Base-by-base conservation (phyloP, 2,888 invertebrate genomes). In the Branchipolynoe longqiensis region DNA sequence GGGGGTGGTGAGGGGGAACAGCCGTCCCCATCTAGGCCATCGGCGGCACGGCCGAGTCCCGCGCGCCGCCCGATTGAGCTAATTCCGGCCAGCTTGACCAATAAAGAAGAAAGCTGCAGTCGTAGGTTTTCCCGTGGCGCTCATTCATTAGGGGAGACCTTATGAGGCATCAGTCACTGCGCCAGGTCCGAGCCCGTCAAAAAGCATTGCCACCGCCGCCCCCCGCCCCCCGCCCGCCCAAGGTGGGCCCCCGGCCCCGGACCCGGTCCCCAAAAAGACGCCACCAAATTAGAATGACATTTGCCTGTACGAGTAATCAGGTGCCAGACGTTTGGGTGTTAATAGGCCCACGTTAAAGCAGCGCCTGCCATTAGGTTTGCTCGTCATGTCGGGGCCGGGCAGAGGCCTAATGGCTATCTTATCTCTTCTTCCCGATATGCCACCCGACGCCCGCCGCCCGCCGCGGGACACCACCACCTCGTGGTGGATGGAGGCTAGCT, bases 281-380 rank as follows among this genome's bases (percentile, higher is more conserved):
- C n/a, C 78, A 48, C 78, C 78, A 78, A 78, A 78, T 78, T 41
- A 78, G 54, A 78, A 78, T 78, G 78, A 78, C 78, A 78, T 78
- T 78, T 78, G 78, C 48, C 41, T 54, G 28, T 41, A 18, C 31
- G 78, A 31, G 78, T 78, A 48, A 78, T 78, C 78, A 78, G 41
- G 78, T 31, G 78, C 78, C 78, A 78, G 78, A 78, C 78, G 33
- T 28, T 41, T 18, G 25, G n/a, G 33, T 22, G 48, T 28, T 78
- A 78, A 78, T 78, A 54, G 78, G 41, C 54, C 1, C 18, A n/a
- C 28, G 78, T 31, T 54, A 78, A 78, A 48, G 31, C 41, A 25
- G 48, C 28, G 25, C 73, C 38, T 36, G 38, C 73, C 73, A 73
- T 73, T 73, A 73, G 41, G 73, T 31, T 62, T 31, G 31, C n/a